Evolutionary conservation across 1,140 invertebrate species (phyloP).

Genomic region (Lepidurus couesii): DNA sequence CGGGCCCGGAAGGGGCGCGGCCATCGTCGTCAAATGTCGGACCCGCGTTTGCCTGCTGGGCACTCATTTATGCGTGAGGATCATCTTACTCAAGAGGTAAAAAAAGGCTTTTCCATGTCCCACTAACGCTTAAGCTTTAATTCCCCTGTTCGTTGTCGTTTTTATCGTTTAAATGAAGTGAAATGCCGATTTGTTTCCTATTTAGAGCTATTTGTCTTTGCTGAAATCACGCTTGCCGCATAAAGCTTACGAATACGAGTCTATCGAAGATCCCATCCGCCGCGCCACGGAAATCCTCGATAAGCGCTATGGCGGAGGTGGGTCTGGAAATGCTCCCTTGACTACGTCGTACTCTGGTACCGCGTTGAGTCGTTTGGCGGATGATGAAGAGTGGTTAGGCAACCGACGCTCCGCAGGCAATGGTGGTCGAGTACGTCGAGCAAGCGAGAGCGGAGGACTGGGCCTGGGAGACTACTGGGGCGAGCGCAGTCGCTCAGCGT

Average conservation of each 20-base stretch:
- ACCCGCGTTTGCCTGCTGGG: conserved; percentile 40
- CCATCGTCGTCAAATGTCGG: conserved; percentile 50
- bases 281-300: conserved; percentile 32
- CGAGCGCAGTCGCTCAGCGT: conserved; percentile 6
- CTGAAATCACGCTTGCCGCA: conserved; percentile 43
- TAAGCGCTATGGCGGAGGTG: conserved; percentile 25
- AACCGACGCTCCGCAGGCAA: background rate
- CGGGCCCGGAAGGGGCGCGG: conserved; percentile 45
- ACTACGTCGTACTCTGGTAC: conserved; percentile 32
- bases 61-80: background rate
- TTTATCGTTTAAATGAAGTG: conserved; percentile 24
- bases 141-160: background rate
- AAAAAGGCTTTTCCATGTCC: background rate
- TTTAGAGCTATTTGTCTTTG: conserved; percentile 39
- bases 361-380: conserved; percentile 31
- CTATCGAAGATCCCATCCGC: conserved; percentile 44
- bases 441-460: conserved; percentile 8
- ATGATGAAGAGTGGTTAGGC: conserved; percentile 27
- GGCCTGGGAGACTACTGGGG: conserved; percentile 24
- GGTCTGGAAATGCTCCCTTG: conserved; percentile 25
- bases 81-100: background rate
- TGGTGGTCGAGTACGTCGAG: background rate
- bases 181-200: conserved; percentile 24
- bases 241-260: conserved; percentile 51
- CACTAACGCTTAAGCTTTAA: background rate